A percentile compares a stretch with the other conserved stretches of the same genome.
phyloP scores from a whole-genome alignment of 1,140 invertebrate genomes.

The Hyposmocoma kahamanoa region DNA sequence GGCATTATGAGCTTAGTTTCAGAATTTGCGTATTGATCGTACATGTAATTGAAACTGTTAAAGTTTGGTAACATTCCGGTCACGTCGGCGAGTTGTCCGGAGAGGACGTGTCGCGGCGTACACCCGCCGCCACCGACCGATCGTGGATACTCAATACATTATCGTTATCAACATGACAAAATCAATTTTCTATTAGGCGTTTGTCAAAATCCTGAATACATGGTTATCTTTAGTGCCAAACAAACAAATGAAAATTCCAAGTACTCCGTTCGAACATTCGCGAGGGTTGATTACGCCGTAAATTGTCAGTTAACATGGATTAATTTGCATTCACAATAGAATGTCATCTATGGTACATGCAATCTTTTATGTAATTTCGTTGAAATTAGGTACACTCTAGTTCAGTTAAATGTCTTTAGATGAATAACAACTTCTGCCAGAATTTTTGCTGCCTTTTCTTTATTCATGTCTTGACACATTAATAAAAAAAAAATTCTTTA shows the following conservation, averaged over 20 bases:
- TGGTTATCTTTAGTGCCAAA: no score
- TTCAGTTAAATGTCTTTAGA: no score
- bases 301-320: no score
- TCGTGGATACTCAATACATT: constrained; percentile 45
- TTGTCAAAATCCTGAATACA: no score
- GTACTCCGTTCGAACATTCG: no score
- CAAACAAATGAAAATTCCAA: no score
- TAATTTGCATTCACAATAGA: no score
- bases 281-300: no score
- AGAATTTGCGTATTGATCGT: constrained; percentile 50
- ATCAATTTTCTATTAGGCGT: constrained; percentile 60
- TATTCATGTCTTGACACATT: neutral
- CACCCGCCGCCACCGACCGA: constrained; percentile 28
- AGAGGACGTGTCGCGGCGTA: constrained; percentile 20
- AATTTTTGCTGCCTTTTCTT: neutral
- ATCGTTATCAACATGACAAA: constrained; percentile 39
- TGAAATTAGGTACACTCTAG: no score
- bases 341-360: no score
- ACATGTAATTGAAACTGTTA: constrained; percentile 49
- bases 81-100: constrained; percentile 27
- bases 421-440: no score
- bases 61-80: constrained; percentile 24
- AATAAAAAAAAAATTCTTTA: constrained; percentile 23
- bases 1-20: constrained; percentile 19
- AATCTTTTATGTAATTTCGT: no score